phyloP scores from a whole-genome alignment of 2,797 vertebrate species.

The Iguana delicatissima region DNA sequence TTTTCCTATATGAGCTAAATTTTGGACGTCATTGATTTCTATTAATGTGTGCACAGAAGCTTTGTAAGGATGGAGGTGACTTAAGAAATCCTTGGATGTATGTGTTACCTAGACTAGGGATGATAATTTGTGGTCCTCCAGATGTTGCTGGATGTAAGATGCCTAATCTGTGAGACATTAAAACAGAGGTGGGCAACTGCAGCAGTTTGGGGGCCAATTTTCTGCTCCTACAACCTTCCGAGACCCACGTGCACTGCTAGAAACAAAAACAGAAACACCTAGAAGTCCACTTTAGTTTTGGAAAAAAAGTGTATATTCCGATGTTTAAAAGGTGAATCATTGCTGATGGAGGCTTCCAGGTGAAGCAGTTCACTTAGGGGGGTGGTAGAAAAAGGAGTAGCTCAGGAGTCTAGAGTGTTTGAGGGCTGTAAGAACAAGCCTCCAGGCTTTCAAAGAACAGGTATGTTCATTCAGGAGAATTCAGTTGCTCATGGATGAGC shows the following conservation, averaged over 20 bases:
- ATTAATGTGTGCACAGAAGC: too few relatives aligned
- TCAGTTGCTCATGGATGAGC: background rate
- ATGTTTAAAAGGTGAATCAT: too few relatives aligned
- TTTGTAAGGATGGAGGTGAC: background rate
- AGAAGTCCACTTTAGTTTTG: too few relatives aligned
- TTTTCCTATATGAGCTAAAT: too few relatives aligned
- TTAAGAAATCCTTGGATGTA: background rate
- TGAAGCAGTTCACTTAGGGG: too few relatives aligned
- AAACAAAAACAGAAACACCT: too few relatives aligned
- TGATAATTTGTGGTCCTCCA: background rate
- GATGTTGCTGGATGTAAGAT: too few relatives aligned
- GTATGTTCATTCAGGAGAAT: background rate
- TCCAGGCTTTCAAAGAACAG: background rate
- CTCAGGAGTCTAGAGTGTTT: background rate
- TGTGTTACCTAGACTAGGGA: background rate
- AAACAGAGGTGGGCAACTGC: background rate
- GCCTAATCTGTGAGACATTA: too few relatives aligned
- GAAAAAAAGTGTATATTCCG: too few relatives aligned
- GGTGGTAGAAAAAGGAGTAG: background rate
- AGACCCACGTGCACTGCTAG: too few relatives aligned
- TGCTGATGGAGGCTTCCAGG: too few relatives aligned
- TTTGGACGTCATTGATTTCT: too few relatives aligned
- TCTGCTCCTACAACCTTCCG: background rate
- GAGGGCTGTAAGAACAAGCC: background rate
- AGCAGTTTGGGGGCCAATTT: background rate